These are phyloP conservation scores for Ginglymostoma cirratum DNA, from an alignment of 2,113 vertebrate genomes.

Conservation along the genomic window DNA sequence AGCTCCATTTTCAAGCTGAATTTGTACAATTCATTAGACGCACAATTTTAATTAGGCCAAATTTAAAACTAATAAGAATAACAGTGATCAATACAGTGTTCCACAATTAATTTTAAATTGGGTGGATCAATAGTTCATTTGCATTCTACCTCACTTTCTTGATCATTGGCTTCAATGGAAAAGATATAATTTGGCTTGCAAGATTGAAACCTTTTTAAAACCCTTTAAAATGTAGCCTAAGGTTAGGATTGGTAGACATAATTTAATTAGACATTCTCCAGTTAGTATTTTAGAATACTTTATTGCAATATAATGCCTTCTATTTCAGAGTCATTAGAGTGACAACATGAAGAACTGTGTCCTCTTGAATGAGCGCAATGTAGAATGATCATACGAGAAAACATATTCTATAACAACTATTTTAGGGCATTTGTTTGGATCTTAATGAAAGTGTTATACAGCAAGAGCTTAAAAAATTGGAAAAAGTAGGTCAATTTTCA, in stretches of 20 bases:
- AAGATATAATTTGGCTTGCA: not conserved
- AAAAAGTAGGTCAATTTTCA: not conserved
- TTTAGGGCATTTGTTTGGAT: not conserved
- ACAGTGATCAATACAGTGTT: not conserved
- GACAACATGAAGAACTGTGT: not conserved
- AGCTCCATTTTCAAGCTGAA: not conserved
- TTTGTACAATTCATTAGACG: not conserved
- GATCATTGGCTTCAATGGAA: not conserved
- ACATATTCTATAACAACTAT: not conserved
- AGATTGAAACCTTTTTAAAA: not conserved
- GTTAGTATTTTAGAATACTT: not conserved
- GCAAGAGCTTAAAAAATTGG: not conserved
- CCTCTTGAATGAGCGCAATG: not conserved
- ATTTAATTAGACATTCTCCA: not conserved
- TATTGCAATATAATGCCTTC: not conserved
- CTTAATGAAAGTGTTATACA: not conserved
- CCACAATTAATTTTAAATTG: not conserved
- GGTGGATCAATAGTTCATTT: not conserved
- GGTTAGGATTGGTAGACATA: not conserved
- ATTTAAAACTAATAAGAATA: not conserved
- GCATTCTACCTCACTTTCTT: not conserved
- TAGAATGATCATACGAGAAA: not conserved
- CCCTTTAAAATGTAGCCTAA: not conserved
- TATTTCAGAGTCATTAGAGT: not conserved
- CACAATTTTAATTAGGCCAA: not conserved